phyloP scores from a whole-genome alignment of 2,888 invertebrate species.

The Apodemia duryi region DNA sequence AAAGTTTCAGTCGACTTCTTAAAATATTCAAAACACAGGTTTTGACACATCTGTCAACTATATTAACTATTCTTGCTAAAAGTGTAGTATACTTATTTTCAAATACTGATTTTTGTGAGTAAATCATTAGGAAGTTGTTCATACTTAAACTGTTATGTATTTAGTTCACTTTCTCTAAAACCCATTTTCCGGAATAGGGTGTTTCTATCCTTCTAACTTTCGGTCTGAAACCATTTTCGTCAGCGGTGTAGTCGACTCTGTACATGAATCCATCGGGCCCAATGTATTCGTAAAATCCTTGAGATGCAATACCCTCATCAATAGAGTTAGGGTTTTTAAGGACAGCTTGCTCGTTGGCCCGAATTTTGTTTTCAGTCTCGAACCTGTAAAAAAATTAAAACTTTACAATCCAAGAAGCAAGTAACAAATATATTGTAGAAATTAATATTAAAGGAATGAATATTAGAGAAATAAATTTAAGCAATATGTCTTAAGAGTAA shows the following conservation, averaged over 20 bases:
- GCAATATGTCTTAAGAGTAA: too few relatives aligned
- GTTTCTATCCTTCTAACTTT: constrained; percentile 67
- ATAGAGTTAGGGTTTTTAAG: constrained; percentile 69
- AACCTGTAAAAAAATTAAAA: constrained; percentile 50
- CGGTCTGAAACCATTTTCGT: constrained; percentile 74
- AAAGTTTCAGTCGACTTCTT: constrained; percentile 5
- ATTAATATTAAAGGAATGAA: too few relatives aligned
- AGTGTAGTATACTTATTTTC: constrained; percentile 46
- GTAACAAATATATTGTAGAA: too few relatives aligned
- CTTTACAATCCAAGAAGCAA: not conserved
- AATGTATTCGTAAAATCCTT: constrained; percentile 76
- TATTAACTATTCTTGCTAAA: constrained; percentile 7
- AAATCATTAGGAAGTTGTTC: constrained; percentile 37
- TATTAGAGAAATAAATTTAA: too few relatives aligned
- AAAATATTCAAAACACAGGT: not conserved
- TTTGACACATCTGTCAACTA: constrained; percentile 1
- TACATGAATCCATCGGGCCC: constrained; percentile 76
- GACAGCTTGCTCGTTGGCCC: constrained; percentile 72
- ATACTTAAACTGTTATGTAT: constrained; percentile 32
- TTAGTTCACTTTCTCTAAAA: constrained; percentile 65
- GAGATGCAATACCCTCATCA: constrained; percentile 72
- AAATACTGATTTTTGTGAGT: constrained; percentile 64
- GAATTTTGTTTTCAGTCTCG: constrained; percentile 77
- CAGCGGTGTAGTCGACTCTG: constrained; percentile 74
- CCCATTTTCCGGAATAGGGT: constrained; percentile 72